Percentiles rank a stretch among this genome's conserved stretches.
These are phyloP conservation scores for Xenopus laevis DNA, from an alignment of 2,113 vertebrate genomes.

Conservation along the genomic window DNA sequence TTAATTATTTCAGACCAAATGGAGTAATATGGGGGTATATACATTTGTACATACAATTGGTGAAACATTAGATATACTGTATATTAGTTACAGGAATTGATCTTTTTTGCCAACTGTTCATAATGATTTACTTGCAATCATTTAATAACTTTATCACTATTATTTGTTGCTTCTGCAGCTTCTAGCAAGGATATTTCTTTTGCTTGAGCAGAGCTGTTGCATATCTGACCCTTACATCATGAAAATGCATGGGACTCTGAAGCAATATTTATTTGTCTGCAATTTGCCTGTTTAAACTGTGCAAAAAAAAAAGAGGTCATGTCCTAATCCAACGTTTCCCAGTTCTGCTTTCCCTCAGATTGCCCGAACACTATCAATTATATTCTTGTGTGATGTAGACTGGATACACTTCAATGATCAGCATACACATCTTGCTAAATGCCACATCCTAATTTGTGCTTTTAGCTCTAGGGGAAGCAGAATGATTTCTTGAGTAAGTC, in stretches of 20 bases:
- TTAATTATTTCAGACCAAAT: too few relatives aligned
- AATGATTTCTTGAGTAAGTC: constrained; percentile 40
- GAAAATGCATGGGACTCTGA: background rate
- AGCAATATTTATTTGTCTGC: constrained; percentile 6
- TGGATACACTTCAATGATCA: constrained; percentile 44
- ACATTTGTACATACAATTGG: too few relatives aligned
- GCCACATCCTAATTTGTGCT: constrained; percentile 45
- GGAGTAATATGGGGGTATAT: too few relatives aligned
- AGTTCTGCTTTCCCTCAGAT: constrained; percentile 26
- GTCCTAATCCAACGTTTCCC: constrained; percentile 34
- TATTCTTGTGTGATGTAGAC: constrained; percentile 44
- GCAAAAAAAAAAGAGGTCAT: constrained; percentile 29
- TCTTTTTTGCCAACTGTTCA: too few relatives aligned
- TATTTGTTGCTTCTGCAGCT: background rate
- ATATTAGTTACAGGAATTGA: too few relatives aligned
- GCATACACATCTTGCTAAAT: constrained; percentile 42
- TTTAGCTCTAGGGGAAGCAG: constrained; percentile 40
- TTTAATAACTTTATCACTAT: too few relatives aligned
- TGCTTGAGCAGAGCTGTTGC: constrained; percentile 18
- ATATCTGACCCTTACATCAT: background rate
- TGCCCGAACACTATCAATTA: constrained; percentile 43
- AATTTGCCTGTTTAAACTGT: constrained; percentile 9
- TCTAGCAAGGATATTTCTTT: constrained; percentile 10
- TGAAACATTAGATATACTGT: too few relatives aligned
- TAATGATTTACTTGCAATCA: too few relatives aligned